Base-by-base conservation (phyloP, 2,888 invertebrate genomes). In the Aquatica leii region DNA sequence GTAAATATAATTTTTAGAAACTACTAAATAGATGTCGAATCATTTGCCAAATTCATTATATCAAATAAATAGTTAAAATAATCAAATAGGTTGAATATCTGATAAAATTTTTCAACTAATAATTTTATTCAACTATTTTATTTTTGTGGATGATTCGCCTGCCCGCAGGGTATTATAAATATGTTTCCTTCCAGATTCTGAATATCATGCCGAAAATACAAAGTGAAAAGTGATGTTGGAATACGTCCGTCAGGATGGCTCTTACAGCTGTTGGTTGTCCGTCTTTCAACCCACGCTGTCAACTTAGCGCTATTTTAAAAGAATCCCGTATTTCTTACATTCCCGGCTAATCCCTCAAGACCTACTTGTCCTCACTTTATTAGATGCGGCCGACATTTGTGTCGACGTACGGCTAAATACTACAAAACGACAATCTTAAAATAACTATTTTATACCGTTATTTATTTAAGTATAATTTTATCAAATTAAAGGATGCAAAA, bases 1-100 rank as follows among this genome's bases (percentile, higher is more conserved):
- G 74, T 77, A 77, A 78, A 77, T 78, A 77, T 73, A 69, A 75
- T 76, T 76, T 76, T 55, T 65, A 54, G 43, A 55, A 48, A 51
- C 49, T 20, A 18, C 46, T 40, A 55, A 61, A 61, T 61, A 50
- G 55, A 55, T 24, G 48, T 61, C 54, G 37, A 55, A 40, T 14
- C 46, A 31, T 55, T 46, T 61, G 54, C 59, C 59, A 54, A 55
- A 59, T 59, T 52, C 53, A 53, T 20, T 57, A 50, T 50, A 58
- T 57, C 58, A 53, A 59, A 46, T 20, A 53, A 59, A 46, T 18
- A 14, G 24, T 24, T 40, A 2, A 14, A 51, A 15, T 12, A 51
- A n/a, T 41, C 37, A 20, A 15, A 9, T 37, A n/a, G 34, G 31
- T 34, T 24, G 14, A 24, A 51, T 51, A 51, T 31, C 31, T 31